Base-by-base conservation (phyloP, 1,140 invertebrate genomes). In the Probaryconus sp. region DNA sequence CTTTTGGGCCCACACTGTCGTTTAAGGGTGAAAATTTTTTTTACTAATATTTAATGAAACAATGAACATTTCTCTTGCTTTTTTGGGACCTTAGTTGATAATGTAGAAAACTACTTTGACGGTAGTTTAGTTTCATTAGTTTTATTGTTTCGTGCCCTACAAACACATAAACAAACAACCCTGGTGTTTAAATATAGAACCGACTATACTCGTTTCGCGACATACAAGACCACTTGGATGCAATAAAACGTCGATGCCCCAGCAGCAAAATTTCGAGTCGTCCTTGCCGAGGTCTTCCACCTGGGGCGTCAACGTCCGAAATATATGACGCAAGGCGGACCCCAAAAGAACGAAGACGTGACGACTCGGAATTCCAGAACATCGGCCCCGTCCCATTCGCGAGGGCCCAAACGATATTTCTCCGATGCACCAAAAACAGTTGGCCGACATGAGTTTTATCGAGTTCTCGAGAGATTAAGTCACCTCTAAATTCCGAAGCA, bases 251-350 rank as follows among this genome's bases (percentile, higher is more conserved):
- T 21, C 17, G 42, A 64, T 64, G 37, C 45, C 38, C 31, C 47
- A 16, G 33, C 38, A n/a, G 24, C 14, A n/a, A 9, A 55, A 53
- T 53, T 74, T 60, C 35, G 38, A 40, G 63, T 79, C 83, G 83
- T 83, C 82, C 83, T 87, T 85, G 83, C 63, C 79, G 80, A 84
- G 84, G 83, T 85, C 80, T 76, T 83, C 81, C 65, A 85, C 83
- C 79, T 72, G 42, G 45, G 76, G 76, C 80, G 82, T 85, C 81
- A 86, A 85, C 70, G 80, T 40, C 83, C 81, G 77, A 80, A 83
- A 83, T 82, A 80, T 85, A 80, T 85, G 84, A 85, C 81, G 82
- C 84, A 85, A 85, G 82, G 50, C 24, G 26, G n/a, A 47, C 37
- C 75, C 37, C 75, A 79, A 79, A 63, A 63, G 47, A 64, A 69